Base-by-base conservation (phyloP, 1,140 invertebrate genomes). In the Drosophila nikananu region DNA sequence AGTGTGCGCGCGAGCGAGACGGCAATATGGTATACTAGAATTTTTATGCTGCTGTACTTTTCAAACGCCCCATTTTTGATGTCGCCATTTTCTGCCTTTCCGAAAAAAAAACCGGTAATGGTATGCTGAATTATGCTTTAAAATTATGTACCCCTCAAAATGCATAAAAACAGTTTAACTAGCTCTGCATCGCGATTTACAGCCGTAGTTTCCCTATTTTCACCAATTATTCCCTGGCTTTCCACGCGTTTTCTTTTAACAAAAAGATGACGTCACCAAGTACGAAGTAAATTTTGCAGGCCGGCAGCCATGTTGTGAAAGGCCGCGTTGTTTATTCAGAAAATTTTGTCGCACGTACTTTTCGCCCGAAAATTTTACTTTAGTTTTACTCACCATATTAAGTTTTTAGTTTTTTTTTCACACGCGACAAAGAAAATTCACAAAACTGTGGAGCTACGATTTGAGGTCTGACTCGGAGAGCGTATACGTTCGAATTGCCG, bases 401-500 rank as follows among this genome's bases (percentile, higher is more conserved):
- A 84, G 72, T 68, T 68, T 78, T 67, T 58, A 51, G 41, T 21
- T 13, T 37, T 52, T n/a, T 62, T 78, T 87, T 68, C 68, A 89
- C 81, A 79, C 83, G 68, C 74, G 63, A 89, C 46, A 70, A 70
- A 66, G 25, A n/a, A 80, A 63, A 74, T 77, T 86, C 71, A 83
- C 65, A 80, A 23, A 75, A 73, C 71, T 68, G 63, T 77, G 57
- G 81, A 83, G 71, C 66, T 75, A 65, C 58, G 51, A 48, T 59
- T 62, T 66, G n/a, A 65, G 58, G 80, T 75, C 62, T 68, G 54
- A 81, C 68, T 81, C 74, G 63, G 73, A 72, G 62, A 89, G 77
- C 71, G 67, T 63, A 37, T 81, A 89, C 84, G 84, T 87, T 87
- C 84, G 86, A 84, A 78, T 63, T 81, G 60, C 84, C 84, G 86